These are phyloP conservation scores for Taenioides sp. DNA, from an alignment of 2,797 vertebrate genomes.

Conservation along the genomic window DNA sequence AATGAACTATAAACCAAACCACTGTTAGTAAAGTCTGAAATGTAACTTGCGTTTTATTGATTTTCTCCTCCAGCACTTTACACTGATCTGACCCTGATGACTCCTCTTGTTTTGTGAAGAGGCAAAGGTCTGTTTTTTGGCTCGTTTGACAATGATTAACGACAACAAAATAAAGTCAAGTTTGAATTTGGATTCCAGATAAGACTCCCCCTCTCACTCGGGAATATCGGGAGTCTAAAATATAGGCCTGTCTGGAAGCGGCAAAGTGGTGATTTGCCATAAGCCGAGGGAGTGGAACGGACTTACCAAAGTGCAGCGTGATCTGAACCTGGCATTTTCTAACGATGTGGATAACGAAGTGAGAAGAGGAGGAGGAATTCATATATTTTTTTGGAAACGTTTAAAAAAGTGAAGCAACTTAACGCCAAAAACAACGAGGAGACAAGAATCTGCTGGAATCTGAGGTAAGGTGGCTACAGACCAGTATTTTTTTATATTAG, in stretches of 20 bases:
- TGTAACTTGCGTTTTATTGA: not conserved
- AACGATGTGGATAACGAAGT: not conserved
- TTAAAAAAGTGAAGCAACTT: not conserved
- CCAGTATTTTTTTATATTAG: too few relatives aligned
- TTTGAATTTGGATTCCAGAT: not conserved
- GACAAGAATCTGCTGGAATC: not conserved
- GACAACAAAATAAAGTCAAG: not conserved
- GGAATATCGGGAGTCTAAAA: not conserved
- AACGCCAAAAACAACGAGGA: too few relatives aligned
- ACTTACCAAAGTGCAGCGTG: not conserved
- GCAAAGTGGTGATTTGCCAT: constrained; percentile 3
- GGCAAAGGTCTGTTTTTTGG: constrained; percentile 2
- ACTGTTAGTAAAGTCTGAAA: not conserved
- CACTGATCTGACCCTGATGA: not conserved
- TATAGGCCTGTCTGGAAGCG: not conserved
- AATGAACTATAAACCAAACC: too few relatives aligned
- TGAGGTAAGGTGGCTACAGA: not conserved
- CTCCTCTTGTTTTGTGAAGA: not conserved
- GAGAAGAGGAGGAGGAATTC: too few relatives aligned
- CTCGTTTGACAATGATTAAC: constrained; percentile 3
- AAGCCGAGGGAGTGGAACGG: constrained; percentile 5
- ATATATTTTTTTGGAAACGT: not conserved
- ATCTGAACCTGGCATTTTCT: not conserved
- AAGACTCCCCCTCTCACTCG: not conserved
- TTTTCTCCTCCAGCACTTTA: not conserved